phyloP scores from a whole-genome alignment of 2,888 invertebrate genomes.

The Clepsis dumicolana region DNA sequence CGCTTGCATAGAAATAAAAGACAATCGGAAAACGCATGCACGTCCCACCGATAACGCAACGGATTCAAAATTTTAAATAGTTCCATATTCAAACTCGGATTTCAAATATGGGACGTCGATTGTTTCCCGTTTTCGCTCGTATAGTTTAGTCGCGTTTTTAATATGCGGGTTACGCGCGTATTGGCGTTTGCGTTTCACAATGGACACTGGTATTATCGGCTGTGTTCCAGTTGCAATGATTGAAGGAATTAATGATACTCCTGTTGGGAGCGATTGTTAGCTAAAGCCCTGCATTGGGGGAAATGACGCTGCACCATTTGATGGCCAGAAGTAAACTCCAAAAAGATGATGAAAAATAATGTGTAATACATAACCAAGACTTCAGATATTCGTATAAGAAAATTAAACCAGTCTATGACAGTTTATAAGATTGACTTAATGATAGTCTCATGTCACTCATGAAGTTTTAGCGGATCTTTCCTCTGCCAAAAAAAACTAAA shows the following conservation, averaged over 20 bases:
- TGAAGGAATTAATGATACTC: conserved; percentile 5
- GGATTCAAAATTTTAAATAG: conserved; percentile 86
- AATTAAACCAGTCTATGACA: neutral
- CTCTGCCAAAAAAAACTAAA: conserved; percentile 1
- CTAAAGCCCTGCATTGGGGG: neutral
- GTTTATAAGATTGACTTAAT: neutral
- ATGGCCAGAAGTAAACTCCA: neutral
- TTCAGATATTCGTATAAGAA: neutral
- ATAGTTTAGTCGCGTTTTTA: conserved; percentile 65
- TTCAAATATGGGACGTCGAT: conserved; percentile 83
- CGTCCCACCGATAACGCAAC: conserved; percentile 83
- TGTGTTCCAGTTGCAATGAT: conserved; percentile 29
- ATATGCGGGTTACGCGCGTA: conserved; percentile 81
- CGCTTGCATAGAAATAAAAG: conserved; percentile 55
- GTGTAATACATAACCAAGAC: neutral
- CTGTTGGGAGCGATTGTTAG: neutral
- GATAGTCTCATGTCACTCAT: neutral
- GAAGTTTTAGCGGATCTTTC: neutral
- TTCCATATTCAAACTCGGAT: conserved; percentile 81
- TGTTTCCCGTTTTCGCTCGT: conserved; percentile 82
- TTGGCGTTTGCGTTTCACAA: conserved; percentile 81
- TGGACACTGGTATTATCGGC: conserved; percentile 68
- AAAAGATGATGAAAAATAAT: neutral
- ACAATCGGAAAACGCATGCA: conserved; percentile 82
- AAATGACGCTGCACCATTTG: neutral